These are phyloP conservation scores for Proctacanthus coquilletti DNA, from an alignment of 1,140 invertebrate genomes.

Conservation along the genomic window DNA sequence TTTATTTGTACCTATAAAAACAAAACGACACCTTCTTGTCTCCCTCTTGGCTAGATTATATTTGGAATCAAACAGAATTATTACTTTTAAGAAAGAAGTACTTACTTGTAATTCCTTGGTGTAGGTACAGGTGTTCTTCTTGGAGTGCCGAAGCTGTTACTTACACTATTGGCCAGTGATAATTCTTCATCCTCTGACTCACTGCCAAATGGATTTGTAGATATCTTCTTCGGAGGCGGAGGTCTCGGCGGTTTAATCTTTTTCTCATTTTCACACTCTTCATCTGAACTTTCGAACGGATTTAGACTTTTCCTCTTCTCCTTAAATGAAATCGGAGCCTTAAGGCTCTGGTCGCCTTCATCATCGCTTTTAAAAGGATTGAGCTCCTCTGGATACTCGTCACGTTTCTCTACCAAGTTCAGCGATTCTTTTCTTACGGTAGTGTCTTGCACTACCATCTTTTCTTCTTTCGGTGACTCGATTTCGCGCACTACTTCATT, in stretches of 20 bases:
- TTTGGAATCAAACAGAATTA: too few species aligned
- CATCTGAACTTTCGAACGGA: constrained; percentile 45
- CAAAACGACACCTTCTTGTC: too few species aligned
- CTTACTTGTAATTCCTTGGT: constrained; percentile 34
- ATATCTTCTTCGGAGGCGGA: constrained; percentile 15
- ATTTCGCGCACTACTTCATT: too few species aligned
- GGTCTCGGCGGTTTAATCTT: constrained; percentile 12
- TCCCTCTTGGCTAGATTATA: too few species aligned
- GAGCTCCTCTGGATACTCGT: constrained; percentile 52
- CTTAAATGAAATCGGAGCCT: too few species aligned
- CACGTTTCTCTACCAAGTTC: too few species aligned
- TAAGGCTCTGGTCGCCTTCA: constrained; percentile 32
- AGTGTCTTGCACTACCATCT: too few species aligned
- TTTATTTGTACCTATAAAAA: too few species aligned
- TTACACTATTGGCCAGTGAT: constrained; percentile 6
- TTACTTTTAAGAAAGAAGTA: too few species aligned
- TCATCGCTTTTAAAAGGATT: constrained; percentile 65
- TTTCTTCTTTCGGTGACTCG: too few species aligned
- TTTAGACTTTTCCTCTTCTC: constrained; percentile 35
- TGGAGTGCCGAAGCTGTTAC: too few species aligned
- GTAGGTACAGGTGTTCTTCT: constrained; percentile 36
- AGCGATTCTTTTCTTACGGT: too few species aligned
- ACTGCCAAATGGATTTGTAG: constrained; percentile 56
- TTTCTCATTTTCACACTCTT: constrained; percentile 33
- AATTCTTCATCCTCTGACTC: constrained; percentile 45